Evolutionary conservation across 1,140 invertebrate species (phyloP).

Genomic region (Pteromalus puparum): DNA sequence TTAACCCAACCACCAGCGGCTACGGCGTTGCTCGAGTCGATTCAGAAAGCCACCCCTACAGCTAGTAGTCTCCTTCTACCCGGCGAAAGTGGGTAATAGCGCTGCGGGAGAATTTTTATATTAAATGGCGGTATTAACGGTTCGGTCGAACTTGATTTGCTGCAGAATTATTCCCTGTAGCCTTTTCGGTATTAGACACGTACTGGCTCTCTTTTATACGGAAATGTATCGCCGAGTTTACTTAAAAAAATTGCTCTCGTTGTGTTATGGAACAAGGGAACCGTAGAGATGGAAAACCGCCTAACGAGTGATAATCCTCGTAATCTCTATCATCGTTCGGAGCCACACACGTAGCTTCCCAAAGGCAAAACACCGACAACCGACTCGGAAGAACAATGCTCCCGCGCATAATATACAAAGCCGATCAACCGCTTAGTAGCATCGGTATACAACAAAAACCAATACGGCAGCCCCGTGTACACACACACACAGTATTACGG

Average conservation of each 20-base stretch:
- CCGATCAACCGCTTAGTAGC: too few species aligned
- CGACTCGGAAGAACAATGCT: neutral
- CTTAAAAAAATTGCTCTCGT: neutral
- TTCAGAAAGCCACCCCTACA: neutral
- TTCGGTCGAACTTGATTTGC: constrained; percentile 24
- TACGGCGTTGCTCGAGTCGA: neutral
- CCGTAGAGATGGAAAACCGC: too few species aligned
- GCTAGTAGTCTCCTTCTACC: neutral
- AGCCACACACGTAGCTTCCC: neutral
- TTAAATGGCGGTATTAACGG: neutral
- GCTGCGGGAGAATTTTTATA: constrained; percentile 44
- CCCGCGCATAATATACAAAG: neutral
- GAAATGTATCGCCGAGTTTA: neutral
- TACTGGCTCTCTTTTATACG: too few species aligned
- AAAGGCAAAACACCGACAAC: neutral
- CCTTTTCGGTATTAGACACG: too few species aligned
- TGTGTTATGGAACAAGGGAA: too few species aligned
- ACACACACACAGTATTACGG: neutral
- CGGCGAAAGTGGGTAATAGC: neutral
- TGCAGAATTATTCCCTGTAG: neutral
- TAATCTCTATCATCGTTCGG: neutral
- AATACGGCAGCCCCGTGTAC: neutral
- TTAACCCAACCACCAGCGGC: constrained; percentile 46
- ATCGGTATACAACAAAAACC: too few species aligned
- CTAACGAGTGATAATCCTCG: neutral